Percentiles rank a stretch among this genome's conserved stretches.
These are phyloP conservation scores for Phalloptychus januarius DNA, from an alignment of 2,797 vertebrate genomes.

Conservation along the genomic window DNA sequence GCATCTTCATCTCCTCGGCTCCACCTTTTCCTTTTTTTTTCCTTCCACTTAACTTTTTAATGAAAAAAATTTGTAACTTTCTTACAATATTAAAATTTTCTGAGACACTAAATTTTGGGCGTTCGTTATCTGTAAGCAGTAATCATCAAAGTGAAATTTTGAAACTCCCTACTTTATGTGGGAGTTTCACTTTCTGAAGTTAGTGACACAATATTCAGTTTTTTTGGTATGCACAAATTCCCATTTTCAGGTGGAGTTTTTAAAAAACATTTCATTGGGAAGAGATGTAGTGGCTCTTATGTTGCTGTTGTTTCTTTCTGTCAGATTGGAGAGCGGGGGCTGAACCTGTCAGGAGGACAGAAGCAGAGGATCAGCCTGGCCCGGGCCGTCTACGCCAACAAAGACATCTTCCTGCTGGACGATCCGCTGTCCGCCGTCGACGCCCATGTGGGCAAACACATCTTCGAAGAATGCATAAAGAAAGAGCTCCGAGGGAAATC, in stretches of 20 bases:
- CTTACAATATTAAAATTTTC: neutral
- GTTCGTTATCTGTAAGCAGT: neutral
- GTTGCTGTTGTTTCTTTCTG: slow-evolving; percentile 27
- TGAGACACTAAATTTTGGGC: neutral
- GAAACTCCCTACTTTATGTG: no score
- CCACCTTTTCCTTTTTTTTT: neutral
- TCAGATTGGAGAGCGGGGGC: slow-evolving; percentile 82
- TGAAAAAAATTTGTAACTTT: neutral
- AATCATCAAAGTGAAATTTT: neutral
- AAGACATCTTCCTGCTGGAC: slow-evolving; percentile 83
- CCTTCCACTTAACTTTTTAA: neutral
- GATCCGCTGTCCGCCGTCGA: slow-evolving; percentile 85
- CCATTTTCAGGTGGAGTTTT: neutral
- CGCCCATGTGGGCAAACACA: slow-evolving; percentile 80
- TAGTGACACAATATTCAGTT: neutral
- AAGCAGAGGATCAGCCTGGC: slow-evolving; percentile 86
- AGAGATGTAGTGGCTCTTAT: neutral
- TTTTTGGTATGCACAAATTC: neutral
- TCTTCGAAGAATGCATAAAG: slow-evolving; percentile 85
- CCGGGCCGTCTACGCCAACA: slow-evolving; percentile 79
- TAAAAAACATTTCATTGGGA: neutral
- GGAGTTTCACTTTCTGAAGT: neutral
- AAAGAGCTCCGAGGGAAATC: slow-evolving; percentile 79
- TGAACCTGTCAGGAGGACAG: slow-evolving; percentile 87
- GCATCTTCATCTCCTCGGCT: neutral